Evolutionary conservation across 64 coral and sea anemone genomes (phyloP).

Genomic region (Pachyseris speciosa): DNA sequence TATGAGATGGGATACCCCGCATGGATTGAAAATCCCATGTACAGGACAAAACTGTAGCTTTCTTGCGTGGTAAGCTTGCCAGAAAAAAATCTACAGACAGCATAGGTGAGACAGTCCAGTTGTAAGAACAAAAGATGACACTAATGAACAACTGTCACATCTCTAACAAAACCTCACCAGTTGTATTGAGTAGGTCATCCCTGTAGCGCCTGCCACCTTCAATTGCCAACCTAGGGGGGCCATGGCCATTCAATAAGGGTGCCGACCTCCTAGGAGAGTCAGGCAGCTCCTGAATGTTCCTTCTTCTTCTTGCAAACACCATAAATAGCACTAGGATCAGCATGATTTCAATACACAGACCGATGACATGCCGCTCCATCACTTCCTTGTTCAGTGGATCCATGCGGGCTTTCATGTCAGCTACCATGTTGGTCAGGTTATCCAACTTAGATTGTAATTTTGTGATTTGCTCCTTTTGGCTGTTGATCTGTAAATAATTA

Average conservation of each 20-base stretch:
- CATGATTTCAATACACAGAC: constrained; percentile 78
- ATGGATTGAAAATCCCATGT: too few relatives aligned
- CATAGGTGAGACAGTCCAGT: too few relatives aligned
- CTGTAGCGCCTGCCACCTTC: neutral
- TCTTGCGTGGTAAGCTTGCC: too few relatives aligned
- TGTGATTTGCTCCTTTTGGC: constrained; percentile 81
- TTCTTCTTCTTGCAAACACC: constrained; percentile 59
- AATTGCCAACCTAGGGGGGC: constrained; percentile 23
- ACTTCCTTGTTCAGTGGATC: constrained; percentile 75
- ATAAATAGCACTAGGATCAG: constrained; percentile 67
- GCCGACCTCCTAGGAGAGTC: constrained; percentile 20
- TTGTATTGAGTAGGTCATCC: neutral
- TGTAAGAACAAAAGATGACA: neutral
- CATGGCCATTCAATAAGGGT: constrained; percentile 37
- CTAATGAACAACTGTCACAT: neutral
- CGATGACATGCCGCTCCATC: constrained; percentile 86
- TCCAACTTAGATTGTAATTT: constrained; percentile 61
- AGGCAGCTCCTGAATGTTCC: constrained; percentile 9
- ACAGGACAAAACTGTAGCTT: too few relatives aligned
- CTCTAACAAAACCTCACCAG: neutral
- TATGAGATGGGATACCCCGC: too few relatives aligned
- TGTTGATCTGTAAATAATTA: constrained; percentile 57
- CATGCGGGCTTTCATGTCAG: constrained; percentile 55
- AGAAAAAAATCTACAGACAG: too few relatives aligned
- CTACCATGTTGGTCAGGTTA: constrained; percentile 20